A percentile compares a stretch with the other conserved stretches of the same genome.
These are phyloP conservation scores for Corydoras sp. DNA, from an alignment of 2,113 vertebrate species.

Conservation along the genomic window DNA sequence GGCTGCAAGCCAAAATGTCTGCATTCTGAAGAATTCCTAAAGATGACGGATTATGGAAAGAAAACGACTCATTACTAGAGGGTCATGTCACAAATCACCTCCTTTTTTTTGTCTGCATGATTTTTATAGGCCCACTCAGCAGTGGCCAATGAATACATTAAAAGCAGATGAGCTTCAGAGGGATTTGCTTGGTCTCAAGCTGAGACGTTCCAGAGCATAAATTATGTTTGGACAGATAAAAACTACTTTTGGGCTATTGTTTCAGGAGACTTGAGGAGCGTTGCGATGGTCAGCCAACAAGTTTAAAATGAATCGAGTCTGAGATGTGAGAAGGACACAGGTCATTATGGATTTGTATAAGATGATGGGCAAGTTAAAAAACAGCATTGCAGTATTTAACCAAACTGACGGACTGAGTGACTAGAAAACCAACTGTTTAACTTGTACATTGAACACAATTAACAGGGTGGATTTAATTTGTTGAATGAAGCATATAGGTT, in stretches of 20 bases:
- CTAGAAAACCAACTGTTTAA: too few species aligned
- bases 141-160: constrained; percentile 20
- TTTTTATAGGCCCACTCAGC: constrained; percentile 16
- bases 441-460: too few species aligned
- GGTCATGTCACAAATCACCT: constrained; percentile 31
- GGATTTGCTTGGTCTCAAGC: constrained; percentile 10
- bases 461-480: too few species aligned
- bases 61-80: constrained; percentile 42
- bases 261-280: constrained; percentile 5
- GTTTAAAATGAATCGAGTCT: constrained; percentile 18
- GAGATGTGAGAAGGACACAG: not conserved
- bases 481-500: too few species aligned
- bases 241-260: constrained; percentile 17
- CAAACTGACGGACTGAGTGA: too few species aligned
- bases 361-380: constrained; percentile 25
- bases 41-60: constrained; percentile 41
- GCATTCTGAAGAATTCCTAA: constrained; percentile 30
- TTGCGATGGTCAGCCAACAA: constrained; percentile 13
- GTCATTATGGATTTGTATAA: constrained; percentile 2
- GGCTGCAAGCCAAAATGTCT: constrained; percentile 39
- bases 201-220: constrained; percentile 27
- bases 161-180: constrained; percentile 42
- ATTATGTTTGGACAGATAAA: constrained; percentile 27
- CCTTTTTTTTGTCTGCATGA: constrained; percentile 10
- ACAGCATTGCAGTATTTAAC: not conserved